Evolutionary conservation across 2,888 invertebrate species (phyloP).

Genomic region (Apoda limacodes): DNA sequence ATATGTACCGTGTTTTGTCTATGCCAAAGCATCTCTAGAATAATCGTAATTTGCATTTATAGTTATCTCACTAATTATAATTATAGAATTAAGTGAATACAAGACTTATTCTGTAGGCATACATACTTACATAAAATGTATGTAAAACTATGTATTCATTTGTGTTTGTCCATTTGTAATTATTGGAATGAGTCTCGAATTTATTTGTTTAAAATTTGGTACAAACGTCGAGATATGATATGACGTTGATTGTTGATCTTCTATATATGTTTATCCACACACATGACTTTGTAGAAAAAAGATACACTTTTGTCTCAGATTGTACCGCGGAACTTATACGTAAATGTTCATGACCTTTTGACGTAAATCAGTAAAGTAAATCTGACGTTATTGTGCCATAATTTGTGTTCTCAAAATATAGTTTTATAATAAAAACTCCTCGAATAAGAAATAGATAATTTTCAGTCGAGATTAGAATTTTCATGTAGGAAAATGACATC

Average conservation of each 20-base stretch:
- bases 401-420: constrained; percentile 28
- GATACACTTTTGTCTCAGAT: constrained; percentile 23
- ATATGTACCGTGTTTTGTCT: constrained; percentile 69
- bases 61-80: constrained; percentile 67
- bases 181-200: constrained; percentile 57
- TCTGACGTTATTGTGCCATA: no score
- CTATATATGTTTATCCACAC: constrained; percentile 17
- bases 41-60: constrained; percentile 68
- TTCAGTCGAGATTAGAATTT: no score
- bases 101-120: constrained; percentile 65
- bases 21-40: constrained; percentile 71
- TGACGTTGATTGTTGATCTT: constrained; percentile 13
- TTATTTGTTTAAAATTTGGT: constrained; percentile 21
- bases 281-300: constrained; percentile 12
- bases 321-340: constrained; percentile 27
- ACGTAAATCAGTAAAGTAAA: no score
- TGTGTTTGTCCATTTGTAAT: constrained; percentile 41
- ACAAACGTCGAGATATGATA: constrained; percentile 19
- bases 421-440: constrained; percentile 21
- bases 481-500: no score
- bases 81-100: constrained; percentile 54
- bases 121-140: constrained; percentile 26
- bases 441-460: no score
- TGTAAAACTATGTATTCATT: constrained; percentile 36
- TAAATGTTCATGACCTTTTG: constrained; percentile 46